Base-by-base conservation (phyloP, 2,888 invertebrate genomes). In the Cyclophora albipunctata region DNA sequence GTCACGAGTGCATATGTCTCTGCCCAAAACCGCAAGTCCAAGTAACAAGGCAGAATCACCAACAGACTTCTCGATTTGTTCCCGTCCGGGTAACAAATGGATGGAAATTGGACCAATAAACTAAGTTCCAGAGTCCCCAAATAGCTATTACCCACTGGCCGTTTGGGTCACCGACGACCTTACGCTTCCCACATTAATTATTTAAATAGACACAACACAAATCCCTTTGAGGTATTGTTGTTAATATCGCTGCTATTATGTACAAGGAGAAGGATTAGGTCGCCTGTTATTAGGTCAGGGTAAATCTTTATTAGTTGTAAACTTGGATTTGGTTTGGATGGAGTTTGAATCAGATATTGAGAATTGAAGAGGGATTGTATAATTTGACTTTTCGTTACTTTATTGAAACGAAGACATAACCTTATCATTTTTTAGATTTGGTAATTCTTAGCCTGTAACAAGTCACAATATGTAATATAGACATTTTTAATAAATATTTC, bases 91-190 rank as follows among this genome's bases (percentile, higher is more conserved):
- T 56, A 59, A 61, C 60, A 61, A 61, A 61, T 59, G 75, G 74
- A 62, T 62, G 71, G 69, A 70, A 79, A 79, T 79, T 73, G 78
- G 66, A 65, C 67, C 75, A 75, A 79, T 80, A 80, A 79, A 78
- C 71, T 69, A 74, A 78, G 77, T 81, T 78, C 76, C 71, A 72
- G 69, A 75, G 78, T 81, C 81, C 80, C 84, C 69, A 71, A 79
- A 78, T 77, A 75, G 75, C 82, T 78, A 82, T 84, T 85, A 83
- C 74, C 76, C 74, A 69, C 67, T 78, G 80, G 79, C 84, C 81
- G 73, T 73, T 20, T 60, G 64, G 62, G 58, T 59, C 62, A 64
- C 62, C 57, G 61, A 50, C 47, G 55, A 56, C 57, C 59, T 57
- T 51, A 54, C 6, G 33, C 34, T 55, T 55, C 49, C 60, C 61